Evolutionary conservation across 1,140 invertebrate genomes (phyloP), one percentile per base, ranked within the genome.

Genomic region (Probaryconus sp.): DNA sequence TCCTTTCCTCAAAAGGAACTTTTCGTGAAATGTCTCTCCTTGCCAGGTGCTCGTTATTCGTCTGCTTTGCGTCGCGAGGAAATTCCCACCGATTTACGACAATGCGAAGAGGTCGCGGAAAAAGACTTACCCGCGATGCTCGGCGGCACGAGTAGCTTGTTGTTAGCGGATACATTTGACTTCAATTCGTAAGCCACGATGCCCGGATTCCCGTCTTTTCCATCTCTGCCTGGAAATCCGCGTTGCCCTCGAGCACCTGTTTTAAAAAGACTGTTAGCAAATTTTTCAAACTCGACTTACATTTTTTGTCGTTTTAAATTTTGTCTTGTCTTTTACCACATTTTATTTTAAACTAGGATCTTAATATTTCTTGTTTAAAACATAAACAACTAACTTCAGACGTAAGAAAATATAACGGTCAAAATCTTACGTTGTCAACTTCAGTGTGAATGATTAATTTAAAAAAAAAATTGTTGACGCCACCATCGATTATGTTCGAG

Each of bases 61-160:
- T 45, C 43, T 13, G 24, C 31, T 21, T 42, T 16, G 20, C 28
- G 30, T 42, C 35, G 31, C 24, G 30, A 5, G 5, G 2, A 35
- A 56, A 56, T 33, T 47, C 37, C 1, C 17, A 26, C 9, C 40
- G 51, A 67, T 56, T 67, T 16, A 17, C 1, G 11, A 56, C 17
- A 31, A 9, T n/a, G 7, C 3, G 11, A 4, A 33, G n/a, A n/a
- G n/a, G n/a, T n/a, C n/a, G n/a, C n/a, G n/a, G 20, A 33, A 18
- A 50, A 4, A 18, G 13, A 55, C 88, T 89, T 78, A 92, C 93
- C 89, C 31, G 92, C 91, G 79, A 95, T 94, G 11, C 92, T 91
- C 11, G 94, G 93, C 5, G 93, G 93, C 50, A 94, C 92, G 5
- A 95, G 89, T 11, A 94, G 83, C 77, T 93, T 89, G 43, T 90